These are phyloP conservation scores for Gandaritis pyraliata DNA, from an alignment of 2,888 invertebrate species.

Conservation along the genomic window DNA sequence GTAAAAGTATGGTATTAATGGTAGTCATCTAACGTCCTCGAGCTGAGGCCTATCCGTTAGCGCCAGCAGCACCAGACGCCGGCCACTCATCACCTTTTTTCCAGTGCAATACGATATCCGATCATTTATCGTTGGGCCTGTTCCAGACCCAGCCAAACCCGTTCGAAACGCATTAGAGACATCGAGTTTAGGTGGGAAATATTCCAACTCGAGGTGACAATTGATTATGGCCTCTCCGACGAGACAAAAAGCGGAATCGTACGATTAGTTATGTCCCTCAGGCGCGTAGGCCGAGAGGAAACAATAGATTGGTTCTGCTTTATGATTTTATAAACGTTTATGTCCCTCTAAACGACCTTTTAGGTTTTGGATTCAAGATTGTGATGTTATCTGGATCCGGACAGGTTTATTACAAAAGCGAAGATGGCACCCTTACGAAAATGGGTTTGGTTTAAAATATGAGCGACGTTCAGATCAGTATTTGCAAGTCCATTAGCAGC, in stretches of 20 bases:
- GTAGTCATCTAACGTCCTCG: constrained; percentile 54
- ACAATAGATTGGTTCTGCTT: constrained; percentile 81
- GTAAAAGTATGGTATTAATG: constrained; percentile 58
- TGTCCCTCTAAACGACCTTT: constrained; percentile 79
- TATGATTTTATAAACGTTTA: constrained; percentile 84
- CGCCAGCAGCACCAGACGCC: constrained; percentile 65
- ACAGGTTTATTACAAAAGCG: constrained; percentile 76
- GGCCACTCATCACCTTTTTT: constrained; percentile 81
- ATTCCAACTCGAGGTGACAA: constrained; percentile 77
- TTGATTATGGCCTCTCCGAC: constrained; percentile 73
- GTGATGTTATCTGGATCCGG: constrained; percentile 72
- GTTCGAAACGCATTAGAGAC: constrained; percentile 75
- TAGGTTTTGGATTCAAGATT: constrained; percentile 76
- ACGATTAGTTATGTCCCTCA: constrained; percentile 79
- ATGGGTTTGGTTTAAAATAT: constrained; percentile 50
- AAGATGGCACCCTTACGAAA: constrained; percentile 64
- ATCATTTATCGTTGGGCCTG: constrained; percentile 74
- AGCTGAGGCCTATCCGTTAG: constrained; percentile 66
- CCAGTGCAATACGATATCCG: constrained; percentile 79
- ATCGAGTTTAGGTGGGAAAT: constrained; percentile 73
- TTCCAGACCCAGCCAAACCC: constrained; percentile 77
- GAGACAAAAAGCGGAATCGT: constrained; percentile 79
- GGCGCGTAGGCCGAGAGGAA: constrained; percentile 74
- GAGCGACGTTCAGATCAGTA: constrained; percentile 46
- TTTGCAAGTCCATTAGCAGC: constrained; percentile 48